Evolutionary conservation across 2,113 vertebrate genomes (phyloP).

Genomic region (Spea bombifrons): DNA sequence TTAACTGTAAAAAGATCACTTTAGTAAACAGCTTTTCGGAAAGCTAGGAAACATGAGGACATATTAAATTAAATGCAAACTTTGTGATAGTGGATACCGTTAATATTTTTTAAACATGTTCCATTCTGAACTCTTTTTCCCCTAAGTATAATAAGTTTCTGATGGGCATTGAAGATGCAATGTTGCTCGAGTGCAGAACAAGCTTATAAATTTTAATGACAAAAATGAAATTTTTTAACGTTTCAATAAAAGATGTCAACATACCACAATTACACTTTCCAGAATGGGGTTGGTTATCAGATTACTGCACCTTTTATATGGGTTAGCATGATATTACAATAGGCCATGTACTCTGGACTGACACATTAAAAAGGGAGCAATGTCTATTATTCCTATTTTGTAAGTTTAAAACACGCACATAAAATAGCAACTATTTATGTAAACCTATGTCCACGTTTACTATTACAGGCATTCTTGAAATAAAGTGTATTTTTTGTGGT

Average conservation of each 20-base stretch:
- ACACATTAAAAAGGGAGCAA: no score
- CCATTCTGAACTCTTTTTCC: conserved; percentile 34
- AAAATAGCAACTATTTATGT: no score
- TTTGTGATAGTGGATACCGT: conserved; percentile 65
- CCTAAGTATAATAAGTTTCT: conserved; percentile 15
- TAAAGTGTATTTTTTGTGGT: no score
- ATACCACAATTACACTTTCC: no score
- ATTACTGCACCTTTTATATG: no score
- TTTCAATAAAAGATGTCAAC: background rate
- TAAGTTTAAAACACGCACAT: no score
- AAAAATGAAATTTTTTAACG: background rate
- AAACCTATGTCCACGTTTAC: no score
- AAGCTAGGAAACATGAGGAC: conserved; percentile 70
- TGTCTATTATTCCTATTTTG: no score
- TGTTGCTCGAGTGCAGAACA: background rate
- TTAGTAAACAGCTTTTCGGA: conserved; percentile 67
- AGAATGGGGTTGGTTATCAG: no score
- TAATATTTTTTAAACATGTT: conserved; percentile 43
- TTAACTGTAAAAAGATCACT: conserved; percentile 67
- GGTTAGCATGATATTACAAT: no score
- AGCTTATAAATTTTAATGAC: conserved; percentile 10
- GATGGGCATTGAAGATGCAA: conserved; percentile 7
- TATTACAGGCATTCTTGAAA: no score
- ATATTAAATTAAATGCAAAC: conserved; percentile 67
- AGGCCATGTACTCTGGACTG: no score